These are phyloP conservation scores for Eonycteris spelaea DNA, from an alignment of 2,113 vertebrate genomes.

Conservation along the genomic window DNA sequence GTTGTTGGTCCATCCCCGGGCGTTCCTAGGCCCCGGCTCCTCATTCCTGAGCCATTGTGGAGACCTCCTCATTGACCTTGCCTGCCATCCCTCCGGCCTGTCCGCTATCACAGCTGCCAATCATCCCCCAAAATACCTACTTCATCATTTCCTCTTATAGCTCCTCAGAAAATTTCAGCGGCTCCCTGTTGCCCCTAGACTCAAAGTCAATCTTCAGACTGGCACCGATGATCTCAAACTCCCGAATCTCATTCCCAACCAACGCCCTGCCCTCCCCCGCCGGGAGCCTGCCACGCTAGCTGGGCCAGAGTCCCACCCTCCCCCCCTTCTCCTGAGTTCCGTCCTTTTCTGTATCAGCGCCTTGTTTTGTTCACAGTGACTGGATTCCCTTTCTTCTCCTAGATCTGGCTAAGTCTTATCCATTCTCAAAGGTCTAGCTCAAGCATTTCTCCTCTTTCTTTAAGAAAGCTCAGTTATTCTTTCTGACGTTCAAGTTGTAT, in stretches of 20 bases:
- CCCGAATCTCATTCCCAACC: neutral
- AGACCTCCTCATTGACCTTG: neutral
- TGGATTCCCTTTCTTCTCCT: neutral
- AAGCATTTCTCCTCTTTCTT: neutral
- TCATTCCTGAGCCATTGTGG: neutral
- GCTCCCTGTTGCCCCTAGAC: neutral
- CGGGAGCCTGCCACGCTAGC: neutral
- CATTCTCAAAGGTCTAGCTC: neutral
- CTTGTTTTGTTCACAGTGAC: neutral
- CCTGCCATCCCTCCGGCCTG: neutral
- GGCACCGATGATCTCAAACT: neutral
- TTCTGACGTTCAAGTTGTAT: neutral
- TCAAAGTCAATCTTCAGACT: neutral
- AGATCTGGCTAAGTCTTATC: neutral
- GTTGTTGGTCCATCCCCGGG: neutral
- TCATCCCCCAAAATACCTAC: neutral
- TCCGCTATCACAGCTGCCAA: neutral
- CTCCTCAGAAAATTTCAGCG: neutral
- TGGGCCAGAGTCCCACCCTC: too few species aligned
- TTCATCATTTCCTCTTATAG: neutral
- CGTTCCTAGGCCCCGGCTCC: neutral
- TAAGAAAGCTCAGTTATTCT: neutral
- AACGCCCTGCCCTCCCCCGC: accelerated
- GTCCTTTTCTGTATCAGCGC: neutral
- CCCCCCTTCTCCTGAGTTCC: accelerated